A percentile compares a stretch with the other conserved stretches of the same genome.
Conservation (phyloP, 2,888 invertebrate species). For the Selenia dentaria region DNA sequence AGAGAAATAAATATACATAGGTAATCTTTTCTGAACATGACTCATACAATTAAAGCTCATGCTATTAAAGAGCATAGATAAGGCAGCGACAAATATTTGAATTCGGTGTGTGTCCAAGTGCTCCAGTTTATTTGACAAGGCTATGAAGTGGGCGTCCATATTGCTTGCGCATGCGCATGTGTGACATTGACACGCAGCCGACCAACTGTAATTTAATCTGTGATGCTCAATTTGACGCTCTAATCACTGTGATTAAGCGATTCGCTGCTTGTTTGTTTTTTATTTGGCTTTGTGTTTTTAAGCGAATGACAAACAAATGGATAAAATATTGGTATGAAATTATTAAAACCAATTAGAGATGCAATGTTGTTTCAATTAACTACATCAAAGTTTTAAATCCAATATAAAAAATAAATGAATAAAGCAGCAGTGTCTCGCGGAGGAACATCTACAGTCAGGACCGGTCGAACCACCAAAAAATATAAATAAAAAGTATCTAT, state of each 20-base stretch:
- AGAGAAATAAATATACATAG: no score
- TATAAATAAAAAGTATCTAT: no score
- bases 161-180: conserved; percentile 25
- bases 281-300: conserved; percentile 5
- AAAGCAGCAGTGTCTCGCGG: no score
- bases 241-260: conserved; percentile 45
- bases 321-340: conserved; percentile 13
- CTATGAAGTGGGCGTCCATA: conserved; percentile 48
- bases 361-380: no score
- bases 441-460: no score
- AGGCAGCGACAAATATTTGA: conserved; percentile 30
- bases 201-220: background rate
- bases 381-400: no score
- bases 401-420: no score
- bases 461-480: no score
- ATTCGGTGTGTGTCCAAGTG: conserved; percentile 45
- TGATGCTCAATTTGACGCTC: conserved; percentile 38
- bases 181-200: conserved; percentile 50
- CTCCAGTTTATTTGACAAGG: conserved; percentile 57
- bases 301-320: conserved; percentile 5
- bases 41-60: conserved; percentile 16
- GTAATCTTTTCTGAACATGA: no score
- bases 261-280: conserved; percentile 22
- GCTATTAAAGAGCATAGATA: conserved; percentile 26
- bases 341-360: no score